Percentiles rank a stretch among this genome's conserved stretches.
Evolutionary conservation across 2,888 invertebrate species (phyloP).

Genomic region (Pollenia labialis): DNA sequence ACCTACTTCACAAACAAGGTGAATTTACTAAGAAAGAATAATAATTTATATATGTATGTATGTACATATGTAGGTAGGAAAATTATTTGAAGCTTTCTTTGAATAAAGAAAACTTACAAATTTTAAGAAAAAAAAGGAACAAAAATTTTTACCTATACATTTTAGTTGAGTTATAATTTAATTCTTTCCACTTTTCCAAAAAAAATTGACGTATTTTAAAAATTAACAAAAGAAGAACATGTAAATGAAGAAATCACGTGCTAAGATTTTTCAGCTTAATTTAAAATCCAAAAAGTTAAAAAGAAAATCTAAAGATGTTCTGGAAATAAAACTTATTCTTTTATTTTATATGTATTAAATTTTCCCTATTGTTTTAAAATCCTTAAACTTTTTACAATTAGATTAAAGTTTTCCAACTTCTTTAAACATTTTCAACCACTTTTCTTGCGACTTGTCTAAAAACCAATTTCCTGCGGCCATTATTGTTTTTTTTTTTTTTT

Average conservation of each 20-base stretch:
- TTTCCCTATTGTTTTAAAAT: background rate
- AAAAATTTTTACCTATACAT: background rate
- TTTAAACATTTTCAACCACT: background rate
- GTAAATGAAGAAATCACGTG: too few relatives aligned
- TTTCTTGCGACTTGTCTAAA: slow-evolving; percentile 13
- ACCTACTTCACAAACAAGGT: slow-evolving; percentile 14
- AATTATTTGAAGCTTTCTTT: slow-evolving; percentile 29
- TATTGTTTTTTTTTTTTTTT: slow-evolving; percentile 49
- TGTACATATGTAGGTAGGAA: background rate
- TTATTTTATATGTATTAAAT: background rate
- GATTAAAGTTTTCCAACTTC: background rate
- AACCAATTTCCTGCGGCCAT: slow-evolving; percentile 63
- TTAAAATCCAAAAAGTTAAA: too few relatives aligned
- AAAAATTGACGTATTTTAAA: too few relatives aligned
- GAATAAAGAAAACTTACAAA: background rate
- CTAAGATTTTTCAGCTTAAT: too few relatives aligned
- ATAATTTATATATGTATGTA: too few relatives aligned
- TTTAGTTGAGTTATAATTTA: background rate
- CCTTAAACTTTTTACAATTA: background rate
- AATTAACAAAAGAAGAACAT: too few relatives aligned
- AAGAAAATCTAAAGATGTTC: too few relatives aligned
- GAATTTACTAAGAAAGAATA: slow-evolving; percentile 7
- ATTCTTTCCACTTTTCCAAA: too few relatives aligned
- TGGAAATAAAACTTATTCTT: too few relatives aligned
- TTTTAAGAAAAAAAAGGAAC: too few relatives aligned